Percentiles rank a stretch among this genome's conserved stretches.
Conservation (phyloP, 2,113 vertebrate genomes). For the Dipodomys merriami region DNA sequence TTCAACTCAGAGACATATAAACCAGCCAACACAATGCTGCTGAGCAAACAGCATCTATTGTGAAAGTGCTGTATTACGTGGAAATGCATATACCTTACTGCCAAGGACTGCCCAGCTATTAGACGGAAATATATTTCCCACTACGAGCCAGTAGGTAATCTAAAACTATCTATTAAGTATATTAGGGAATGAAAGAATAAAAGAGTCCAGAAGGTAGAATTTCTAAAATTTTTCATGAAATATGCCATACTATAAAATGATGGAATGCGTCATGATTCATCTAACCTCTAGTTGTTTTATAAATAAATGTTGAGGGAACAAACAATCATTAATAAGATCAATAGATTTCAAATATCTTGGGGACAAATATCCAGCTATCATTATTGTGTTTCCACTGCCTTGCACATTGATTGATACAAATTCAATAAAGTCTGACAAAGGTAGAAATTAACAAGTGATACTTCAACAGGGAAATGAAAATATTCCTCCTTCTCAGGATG, state of each 20-base stretch:
- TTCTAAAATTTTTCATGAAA: background rate
- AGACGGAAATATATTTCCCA: background rate
- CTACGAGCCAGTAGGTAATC: background rate
- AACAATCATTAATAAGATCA: background rate
- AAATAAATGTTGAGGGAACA: background rate
- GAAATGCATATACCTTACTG: rapidly evolving
- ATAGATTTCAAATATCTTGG: slow-evolving; percentile 8
- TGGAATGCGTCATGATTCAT: background rate
- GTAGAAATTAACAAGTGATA: slow-evolving; percentile 29
- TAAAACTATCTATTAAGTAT: background rate
- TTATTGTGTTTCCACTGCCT: background rate
- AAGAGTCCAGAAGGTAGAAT: background rate
- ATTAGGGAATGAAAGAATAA: background rate
- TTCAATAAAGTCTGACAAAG: background rate
- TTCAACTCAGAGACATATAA: no score
- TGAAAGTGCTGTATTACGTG: rapidly evolving
- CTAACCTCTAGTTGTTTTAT: background rate
- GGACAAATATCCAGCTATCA: background rate
- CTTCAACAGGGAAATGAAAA: slow-evolving; percentile 30
- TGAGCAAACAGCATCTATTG: background rate
- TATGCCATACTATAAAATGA: background rate
- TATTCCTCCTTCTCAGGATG: background rate
- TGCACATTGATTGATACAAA: background rate
- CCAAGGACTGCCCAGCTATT: rapidly evolving
- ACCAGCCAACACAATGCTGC: background rate